Base-by-base conservation (phyloP, 1,140 invertebrate species). In the Calephelis nemesis region DNA sequence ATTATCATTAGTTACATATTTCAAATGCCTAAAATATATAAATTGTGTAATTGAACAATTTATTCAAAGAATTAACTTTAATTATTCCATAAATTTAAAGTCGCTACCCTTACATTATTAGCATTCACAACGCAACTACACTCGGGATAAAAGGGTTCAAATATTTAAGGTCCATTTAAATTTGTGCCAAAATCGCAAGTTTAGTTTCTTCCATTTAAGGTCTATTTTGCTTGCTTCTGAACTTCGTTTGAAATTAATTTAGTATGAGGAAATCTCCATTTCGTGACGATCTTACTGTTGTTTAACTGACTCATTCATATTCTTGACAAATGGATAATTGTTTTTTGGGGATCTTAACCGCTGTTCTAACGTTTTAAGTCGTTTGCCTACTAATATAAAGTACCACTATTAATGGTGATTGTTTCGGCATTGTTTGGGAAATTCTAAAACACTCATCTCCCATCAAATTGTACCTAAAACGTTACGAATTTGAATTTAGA, bases 61-160 rank as follows among this genome's bases (percentile, higher is more conserved):
- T 79, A 83, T 75, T 79, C 75, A 70, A 71, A 67, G 78, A 85
- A 87, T 86, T 85, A 87, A 88, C 76, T 88, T 87, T 86, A 90
- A 90, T 90, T 87, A 88, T 88, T 85, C 85, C 78, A 87, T 90
- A 90, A 90, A 88, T 90, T 88, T 82, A 76, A 84, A 83, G 50
- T 75, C 78, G 72, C 83, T 72, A 78, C 82, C 83, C 81, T 81
- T 85, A 84, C 85, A 86, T 90, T 85, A 90, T 88, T 88, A 88
- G 81, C 86, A 87, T 90, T 90, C 86, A 88, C 78, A 68, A 78
- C 82, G 84, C 85, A 81, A 86, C 83, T 86, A 85, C 76, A 82
- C 70, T 63, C 70, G 74, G 79, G 85, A 85, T 87, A 84, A 90
- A 89, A 87, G 86, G 87, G 85, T 84, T 76, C 77, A 86, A 86